A percentile compares a stretch with the other conserved stretches of the same genome.
Conservation (phyloP, 2,113 vertebrate species). For the Vulpes lagopus region DNA sequence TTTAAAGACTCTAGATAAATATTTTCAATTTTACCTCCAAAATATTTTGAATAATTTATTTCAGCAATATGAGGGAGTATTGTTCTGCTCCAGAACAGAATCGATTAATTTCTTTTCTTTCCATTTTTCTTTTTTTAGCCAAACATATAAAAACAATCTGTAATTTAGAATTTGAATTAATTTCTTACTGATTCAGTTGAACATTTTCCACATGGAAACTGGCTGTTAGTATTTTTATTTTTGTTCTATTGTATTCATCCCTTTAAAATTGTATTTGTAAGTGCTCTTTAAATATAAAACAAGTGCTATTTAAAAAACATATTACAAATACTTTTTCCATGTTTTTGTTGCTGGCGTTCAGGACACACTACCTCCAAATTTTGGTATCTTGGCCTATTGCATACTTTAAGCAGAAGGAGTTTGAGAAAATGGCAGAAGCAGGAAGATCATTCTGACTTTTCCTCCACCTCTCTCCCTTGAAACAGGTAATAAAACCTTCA, state of each 20-base stretch:
- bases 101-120: neutral
- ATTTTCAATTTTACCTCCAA: conserved; percentile 10
- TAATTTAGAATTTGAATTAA: conserved; percentile 3
- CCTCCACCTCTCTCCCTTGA: neutral
- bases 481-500: neutral
- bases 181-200: neutral
- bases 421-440: neutral
- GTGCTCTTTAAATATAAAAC: conserved; percentile 13
- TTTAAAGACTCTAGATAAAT: conserved; percentile 35
- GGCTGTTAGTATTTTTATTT: neutral
- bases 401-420: neutral
- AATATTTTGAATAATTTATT: neutral
- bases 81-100: neutral
- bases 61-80: neutral
- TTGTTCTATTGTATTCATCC: neutral
- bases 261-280: conserved; percentile 14
- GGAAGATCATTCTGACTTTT: neutral
- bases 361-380: neutral
- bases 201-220: neutral
- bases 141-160: neutral
- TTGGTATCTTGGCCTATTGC: neutral
- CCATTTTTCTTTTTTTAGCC: neutral
- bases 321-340: neutral
- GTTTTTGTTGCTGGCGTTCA: neutral
- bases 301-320: neutral